Base-by-base conservation (phyloP, 2,797 vertebrate species). In the Pithecia hirsuta region DNA sequence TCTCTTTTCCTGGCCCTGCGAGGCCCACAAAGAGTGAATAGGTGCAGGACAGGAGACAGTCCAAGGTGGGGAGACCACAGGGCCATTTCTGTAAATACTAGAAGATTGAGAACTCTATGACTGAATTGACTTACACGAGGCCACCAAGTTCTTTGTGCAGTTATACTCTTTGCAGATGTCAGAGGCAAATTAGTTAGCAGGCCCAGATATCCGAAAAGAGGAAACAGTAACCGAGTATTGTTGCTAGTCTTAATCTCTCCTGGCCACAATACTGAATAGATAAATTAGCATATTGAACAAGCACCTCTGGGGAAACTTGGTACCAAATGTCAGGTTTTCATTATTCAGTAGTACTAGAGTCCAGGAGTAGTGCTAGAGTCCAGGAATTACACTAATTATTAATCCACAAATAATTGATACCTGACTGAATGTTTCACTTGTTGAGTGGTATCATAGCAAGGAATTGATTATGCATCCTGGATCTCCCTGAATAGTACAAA, bases 361-460 rank as follows among this genome's bases (percentile, higher is more conserved):
- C 52, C 52, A 55, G 52, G 52, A 55, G 52, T 55, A 55, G 52
- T 22, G 26, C 9, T 89, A 13, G 46, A 26, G 3, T 88, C 92
- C 74, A 81, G 36, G 9, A 44, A 74, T 92, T 84, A 85, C 4
- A 75, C 30, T 84, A n/a, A 64, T 84, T 80, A 59, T 88, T 88
- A 74, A 82, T 89, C 13, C 19, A 46, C 39, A 93, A 22, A 22
- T 96, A 95, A 86, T 86, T 91, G 75, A 90, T 95, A 39, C 33
- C 20, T 59, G 28, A 82, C 36, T 74, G 39, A 91, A 46, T 76
- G 52, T 92, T 86, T 76, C 72, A 19, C 72, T 96, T 93, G 17
- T 80, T 82, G 59, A n/a, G 11, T 88, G 19, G 6, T 83, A 7
- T 80, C 39, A 22, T 84, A 84, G 61, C 39, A 50, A 95, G 75